Evolutionary conservation across 2,797 vertebrate genomes (phyloP).

Genomic region (Sphenodon punctatus): DNA sequence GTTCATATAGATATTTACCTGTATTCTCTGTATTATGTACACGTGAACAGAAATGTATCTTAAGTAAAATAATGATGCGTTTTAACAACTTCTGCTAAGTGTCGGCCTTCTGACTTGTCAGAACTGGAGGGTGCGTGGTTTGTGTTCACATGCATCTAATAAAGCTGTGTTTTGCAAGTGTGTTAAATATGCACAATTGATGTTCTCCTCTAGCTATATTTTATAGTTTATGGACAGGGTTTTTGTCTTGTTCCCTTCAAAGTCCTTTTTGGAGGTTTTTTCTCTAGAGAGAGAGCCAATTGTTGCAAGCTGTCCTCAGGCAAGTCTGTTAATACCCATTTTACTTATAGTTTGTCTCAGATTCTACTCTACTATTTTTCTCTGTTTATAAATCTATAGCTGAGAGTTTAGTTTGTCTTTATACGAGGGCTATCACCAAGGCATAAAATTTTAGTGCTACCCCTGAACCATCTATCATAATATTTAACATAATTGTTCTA

Average conservation of each 20-base stretch:
- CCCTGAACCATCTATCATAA: slow-evolving; percentile 33
- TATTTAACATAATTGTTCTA: slow-evolving; percentile 42
- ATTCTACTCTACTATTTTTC: slow-evolving; percentile 4
- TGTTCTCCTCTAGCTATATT: background rate
- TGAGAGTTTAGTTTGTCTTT: background rate
- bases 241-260: background rate
- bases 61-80: background rate
- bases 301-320: background rate
- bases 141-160: background rate
- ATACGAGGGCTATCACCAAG: background rate
- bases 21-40: too few relatives aligned
- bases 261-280: accelerated
- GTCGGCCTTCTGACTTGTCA: background rate
- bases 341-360: slow-evolving; percentile 1
- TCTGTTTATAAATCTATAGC: slow-evolving; percentile 1
- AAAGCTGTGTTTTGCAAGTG: background rate
- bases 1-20: too few relatives aligned
- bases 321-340: slow-evolving; percentile 1
- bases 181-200: background rate
- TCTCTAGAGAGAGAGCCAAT: background rate
- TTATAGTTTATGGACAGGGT: background rate
- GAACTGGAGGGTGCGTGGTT: background rate
- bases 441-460: slow-evolving; percentile 22
- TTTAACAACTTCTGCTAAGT: background rate
- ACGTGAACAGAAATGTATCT: background rate